Conservation (phyloP, 2,113 vertebrate species). For the Platichthys stellatus region DNA sequence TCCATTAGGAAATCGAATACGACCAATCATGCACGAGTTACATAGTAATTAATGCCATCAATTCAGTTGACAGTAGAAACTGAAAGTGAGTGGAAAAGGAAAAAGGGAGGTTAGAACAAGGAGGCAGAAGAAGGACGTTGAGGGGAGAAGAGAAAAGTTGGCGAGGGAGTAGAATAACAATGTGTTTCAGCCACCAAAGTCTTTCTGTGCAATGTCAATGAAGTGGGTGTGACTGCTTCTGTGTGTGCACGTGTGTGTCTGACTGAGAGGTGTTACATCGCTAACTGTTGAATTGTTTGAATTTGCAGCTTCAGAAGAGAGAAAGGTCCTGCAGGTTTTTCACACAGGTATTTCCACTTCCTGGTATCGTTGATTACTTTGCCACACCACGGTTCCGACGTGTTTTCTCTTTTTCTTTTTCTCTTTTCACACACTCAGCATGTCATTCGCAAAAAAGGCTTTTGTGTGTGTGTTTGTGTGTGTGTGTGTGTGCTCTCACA, state of each 20-base stretch:
- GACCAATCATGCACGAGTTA: slow-evolving; percentile 60
- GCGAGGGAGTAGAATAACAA: slow-evolving; percentile 25
- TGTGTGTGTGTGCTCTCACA: slow-evolving; percentile 35
- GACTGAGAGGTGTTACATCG: slow-evolving; percentile 55
- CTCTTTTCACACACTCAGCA: slow-evolving; percentile 53
- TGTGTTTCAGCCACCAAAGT: slow-evolving; percentile 23
- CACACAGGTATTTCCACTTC: slow-evolving; percentile 78
- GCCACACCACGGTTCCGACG: slow-evolving; percentile 33
- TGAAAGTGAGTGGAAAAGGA: slow-evolving; percentile 27
- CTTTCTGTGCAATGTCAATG: slow-evolving; percentile 42
- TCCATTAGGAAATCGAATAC: slow-evolving; percentile 59
- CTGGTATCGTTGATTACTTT: slow-evolving; percentile 63
- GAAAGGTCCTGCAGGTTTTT: slow-evolving; percentile 83
- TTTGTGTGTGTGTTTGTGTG: slow-evolving; percentile 14
- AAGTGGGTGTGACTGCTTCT: slow-evolving; percentile 35
- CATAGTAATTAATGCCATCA: slow-evolving; percentile 67
- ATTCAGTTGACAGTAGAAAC: slow-evolving; percentile 47
- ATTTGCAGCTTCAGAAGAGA: slow-evolving; percentile 84
- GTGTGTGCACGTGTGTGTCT: slow-evolving; percentile 23
- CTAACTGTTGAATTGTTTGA: slow-evolving; percentile 77
- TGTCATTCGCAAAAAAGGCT: slow-evolving; percentile 50
- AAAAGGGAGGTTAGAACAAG: slow-evolving; percentile 4
- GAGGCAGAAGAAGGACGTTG: slow-evolving; percentile 8
- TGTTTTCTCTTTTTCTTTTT: slow-evolving; percentile 17
- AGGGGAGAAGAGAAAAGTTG: background rate